Conservation (phyloP, 1,140 invertebrate genomes). For the Orchestia grillus region DNA sequence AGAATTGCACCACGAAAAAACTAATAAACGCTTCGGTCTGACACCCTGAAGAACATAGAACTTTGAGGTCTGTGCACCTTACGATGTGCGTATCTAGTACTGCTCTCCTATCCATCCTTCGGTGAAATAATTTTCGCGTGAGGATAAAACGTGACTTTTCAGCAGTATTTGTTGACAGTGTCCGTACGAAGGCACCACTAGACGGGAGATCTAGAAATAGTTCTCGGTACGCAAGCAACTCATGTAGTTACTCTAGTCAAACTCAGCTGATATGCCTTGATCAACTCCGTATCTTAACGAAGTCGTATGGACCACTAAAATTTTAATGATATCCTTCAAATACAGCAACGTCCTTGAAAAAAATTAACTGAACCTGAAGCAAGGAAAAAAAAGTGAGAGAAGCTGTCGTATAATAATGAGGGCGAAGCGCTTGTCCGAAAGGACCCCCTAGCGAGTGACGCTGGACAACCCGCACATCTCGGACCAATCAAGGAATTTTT, state of each 20-base stretch:
- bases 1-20: conserved; percentile 19
- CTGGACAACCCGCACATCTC: conserved; percentile 42
- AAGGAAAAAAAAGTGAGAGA: not conserved
- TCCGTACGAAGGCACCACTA: not conserved
- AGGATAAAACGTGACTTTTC: not conserved
- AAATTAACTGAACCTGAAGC: not conserved
- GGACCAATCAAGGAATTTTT: conserved; percentile 54
- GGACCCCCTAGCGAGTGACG: conserved; percentile 35
- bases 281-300: not conserved
- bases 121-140: not conserved
- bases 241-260: not conserved
- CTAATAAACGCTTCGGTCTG: not conserved
- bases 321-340: not conserved
- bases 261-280: not conserved
- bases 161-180: not conserved
- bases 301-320: not conserved
- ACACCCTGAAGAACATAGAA: not conserved
- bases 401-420: conserved; percentile 51
- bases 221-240: not conserved
- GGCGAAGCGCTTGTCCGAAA: conserved; percentile 51
- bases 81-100: not conserved
- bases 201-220: not conserved
- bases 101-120: not conserved
- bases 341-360: not conserved
- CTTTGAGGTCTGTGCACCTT: not conserved